These are phyloP conservation scores for Fissipunctia ypsillon DNA, from an alignment of 2,888 invertebrate species.

Conservation along the genomic window DNA sequence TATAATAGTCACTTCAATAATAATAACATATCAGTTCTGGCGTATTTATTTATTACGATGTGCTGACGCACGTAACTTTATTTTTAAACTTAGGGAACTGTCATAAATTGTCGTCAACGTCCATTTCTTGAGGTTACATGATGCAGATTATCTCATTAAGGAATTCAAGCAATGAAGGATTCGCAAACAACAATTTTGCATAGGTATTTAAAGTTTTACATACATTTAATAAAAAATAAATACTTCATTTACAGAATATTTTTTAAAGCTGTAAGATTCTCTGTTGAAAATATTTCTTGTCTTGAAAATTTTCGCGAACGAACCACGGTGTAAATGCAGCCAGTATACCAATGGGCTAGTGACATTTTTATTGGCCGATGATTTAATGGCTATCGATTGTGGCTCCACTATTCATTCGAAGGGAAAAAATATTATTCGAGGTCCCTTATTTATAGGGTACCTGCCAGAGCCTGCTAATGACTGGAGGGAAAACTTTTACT, in stretches of 20 bases:
- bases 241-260: neutral
- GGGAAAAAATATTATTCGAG: conserved; percentile 75
- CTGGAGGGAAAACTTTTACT: conserved; percentile 25
- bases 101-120: neutral
- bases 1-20: conserved; percentile 10
- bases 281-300: neutral
- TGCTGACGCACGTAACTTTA: conserved; percentile 36
- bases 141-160: neutral
- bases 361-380: conserved; percentile 89
- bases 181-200: neutral
- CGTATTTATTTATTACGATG: conserved; percentile 27
- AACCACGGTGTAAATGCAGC: conserved; percentile 78
- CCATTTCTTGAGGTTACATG: neutral
- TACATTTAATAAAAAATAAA: neutral
- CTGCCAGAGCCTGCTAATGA: conserved; percentile 52
- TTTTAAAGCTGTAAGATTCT: neutral
- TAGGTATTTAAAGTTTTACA: neutral
- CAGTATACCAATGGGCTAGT: conserved; percentile 78
- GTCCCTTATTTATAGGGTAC: conserved; percentile 61
- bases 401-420: conserved; percentile 79
- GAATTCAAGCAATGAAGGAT: neutral
- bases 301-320: conserved; percentile 9
- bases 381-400: conserved; percentile 88
- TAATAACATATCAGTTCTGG: conserved; percentile 36
- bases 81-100: conserved; percentile 30